Evolutionary conservation across 1,140 invertebrate species (phyloP), one percentile per base, ranked within the genome.

Genomic region (Batillaria attramentaria): DNA sequence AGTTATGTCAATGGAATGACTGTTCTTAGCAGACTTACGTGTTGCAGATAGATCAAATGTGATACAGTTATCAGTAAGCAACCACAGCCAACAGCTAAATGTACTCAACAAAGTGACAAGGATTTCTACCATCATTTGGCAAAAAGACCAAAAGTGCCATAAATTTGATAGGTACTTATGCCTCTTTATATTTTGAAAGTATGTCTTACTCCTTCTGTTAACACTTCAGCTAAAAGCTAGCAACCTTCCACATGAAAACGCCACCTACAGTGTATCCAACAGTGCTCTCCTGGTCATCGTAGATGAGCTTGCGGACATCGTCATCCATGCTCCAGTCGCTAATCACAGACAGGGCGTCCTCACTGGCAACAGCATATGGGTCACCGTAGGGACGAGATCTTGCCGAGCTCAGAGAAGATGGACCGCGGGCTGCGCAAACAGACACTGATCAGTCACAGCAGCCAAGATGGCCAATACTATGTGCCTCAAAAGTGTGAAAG

Each of bases 301-400:
- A 90, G 10, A 90, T 79, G 16, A 90, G 81, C 37, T 83, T 81
- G 57, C 84, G 84, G 46, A 90, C 85, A 65, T 86, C 77, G 42
- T 89, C 89, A 79, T 88, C 88, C 76, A 91, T 78, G 10, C 85
- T 87, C 89, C 88, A 90, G 69, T 82, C 83, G 86, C 88, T 89
- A 16, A 91, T 54, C 1, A 88, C 83, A 1, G 89, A 90, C 65
- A 79, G 68, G 31, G 87, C 87, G 50, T 83, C 78, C 37, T 83
- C 83, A 28, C 81, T 79, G n/a, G n/a, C n/a, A n/a, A n/a, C n/a
- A n/a, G n/a, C n/a, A 79, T 91, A 90, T 0, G 90, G 89, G 76
- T 88, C 87, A 57, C 80, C 78, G 77, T 90, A 90, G 8, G 89
- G 89, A 8, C 88, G 79, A 1, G 83, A 33, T 70, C 89, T 50